phyloP scores from a whole-genome alignment of 1,140 invertebrate genomes.

The Helicoverpa armigera region DNA sequence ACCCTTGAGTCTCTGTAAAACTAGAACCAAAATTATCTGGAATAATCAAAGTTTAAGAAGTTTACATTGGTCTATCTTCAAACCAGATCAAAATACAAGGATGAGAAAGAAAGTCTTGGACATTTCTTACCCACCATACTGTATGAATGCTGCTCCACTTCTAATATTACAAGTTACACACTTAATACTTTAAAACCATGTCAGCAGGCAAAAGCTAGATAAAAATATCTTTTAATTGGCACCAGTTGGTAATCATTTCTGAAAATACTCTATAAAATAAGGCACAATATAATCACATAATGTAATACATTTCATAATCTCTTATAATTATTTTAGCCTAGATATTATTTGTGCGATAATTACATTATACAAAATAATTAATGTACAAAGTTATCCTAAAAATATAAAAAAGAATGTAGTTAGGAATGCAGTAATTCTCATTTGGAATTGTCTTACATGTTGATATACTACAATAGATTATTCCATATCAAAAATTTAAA shows the following conservation, averaged over 20 bases:
- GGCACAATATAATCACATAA: conserved; percentile 74
- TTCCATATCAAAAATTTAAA: not conserved
- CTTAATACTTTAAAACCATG: conserved; percentile 13
- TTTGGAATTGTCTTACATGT: conserved; percentile 28
- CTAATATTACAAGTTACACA: conserved; percentile 21
- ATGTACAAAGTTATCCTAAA: conserved; percentile 51
- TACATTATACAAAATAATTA: conserved; percentile 52
- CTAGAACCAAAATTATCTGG: not conserved
- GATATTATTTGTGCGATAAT: conserved; percentile 54
- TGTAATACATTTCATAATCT: conserved; percentile 60
- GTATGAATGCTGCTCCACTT: conserved; percentile 16
- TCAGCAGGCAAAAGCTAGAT: not conserved
- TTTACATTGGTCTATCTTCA: not conserved
- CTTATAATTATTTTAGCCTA: conserved; percentile 58
- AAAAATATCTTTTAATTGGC: conserved; percentile 71
- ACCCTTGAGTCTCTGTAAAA: not conserved
- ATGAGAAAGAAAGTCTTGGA: not conserved
- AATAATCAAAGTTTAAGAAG: not conserved
- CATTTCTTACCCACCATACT: not conserved
- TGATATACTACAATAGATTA: not conserved
- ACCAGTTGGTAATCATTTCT: conserved; percentile 73
- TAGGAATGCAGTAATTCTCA: conserved; percentile 59
- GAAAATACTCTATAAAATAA: conserved; percentile 60
- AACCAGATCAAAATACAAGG: not conserved
- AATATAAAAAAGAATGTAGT: conserved; percentile 44